phyloP scores from a whole-genome alignment of 2,797 vertebrate genomes.

The Tokudaia muenninki region DNA sequence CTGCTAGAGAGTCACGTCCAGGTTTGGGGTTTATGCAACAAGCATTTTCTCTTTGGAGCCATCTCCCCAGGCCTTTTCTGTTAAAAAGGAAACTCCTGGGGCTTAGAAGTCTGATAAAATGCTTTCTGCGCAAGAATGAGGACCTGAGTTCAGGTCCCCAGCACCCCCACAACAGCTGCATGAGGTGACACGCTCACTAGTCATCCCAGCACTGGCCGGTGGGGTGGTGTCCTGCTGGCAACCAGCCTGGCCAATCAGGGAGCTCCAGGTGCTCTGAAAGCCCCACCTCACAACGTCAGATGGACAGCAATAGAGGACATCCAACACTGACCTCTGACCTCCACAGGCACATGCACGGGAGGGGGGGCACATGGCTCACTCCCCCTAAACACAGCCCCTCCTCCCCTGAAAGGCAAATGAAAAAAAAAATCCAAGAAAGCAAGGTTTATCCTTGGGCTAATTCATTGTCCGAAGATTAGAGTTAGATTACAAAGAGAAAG shows the following conservation, averaged over 20 bases:
- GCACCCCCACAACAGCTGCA: background rate
- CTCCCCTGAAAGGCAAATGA: background rate
- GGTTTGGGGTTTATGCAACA: background rate
- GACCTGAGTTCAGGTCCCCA: background rate
- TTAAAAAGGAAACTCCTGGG: background rate
- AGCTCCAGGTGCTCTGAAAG: background rate
- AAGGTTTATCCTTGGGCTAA: constrained; percentile 8
- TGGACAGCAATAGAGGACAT: no score
- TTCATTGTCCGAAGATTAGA: constrained; percentile 38
- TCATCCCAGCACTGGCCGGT: no score
- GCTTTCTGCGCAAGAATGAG: background rate
- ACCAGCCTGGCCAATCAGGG: background rate
- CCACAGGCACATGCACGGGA: background rate
- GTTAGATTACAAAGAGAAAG: background rate
- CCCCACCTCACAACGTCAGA: background rate
- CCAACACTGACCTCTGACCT: background rate
- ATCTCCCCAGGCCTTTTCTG: background rate
- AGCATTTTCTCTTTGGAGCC: background rate
- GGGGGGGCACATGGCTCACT: background rate
- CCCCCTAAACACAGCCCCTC: background rate
- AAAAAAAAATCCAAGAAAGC: constrained; percentile 38
- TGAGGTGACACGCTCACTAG: background rate
- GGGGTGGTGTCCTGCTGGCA: no score
- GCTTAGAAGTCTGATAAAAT: background rate
- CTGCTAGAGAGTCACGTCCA: background rate